phyloP scores from a whole-genome alignment of 2,888 invertebrate genomes.

The Cantharis nigra region DNA sequence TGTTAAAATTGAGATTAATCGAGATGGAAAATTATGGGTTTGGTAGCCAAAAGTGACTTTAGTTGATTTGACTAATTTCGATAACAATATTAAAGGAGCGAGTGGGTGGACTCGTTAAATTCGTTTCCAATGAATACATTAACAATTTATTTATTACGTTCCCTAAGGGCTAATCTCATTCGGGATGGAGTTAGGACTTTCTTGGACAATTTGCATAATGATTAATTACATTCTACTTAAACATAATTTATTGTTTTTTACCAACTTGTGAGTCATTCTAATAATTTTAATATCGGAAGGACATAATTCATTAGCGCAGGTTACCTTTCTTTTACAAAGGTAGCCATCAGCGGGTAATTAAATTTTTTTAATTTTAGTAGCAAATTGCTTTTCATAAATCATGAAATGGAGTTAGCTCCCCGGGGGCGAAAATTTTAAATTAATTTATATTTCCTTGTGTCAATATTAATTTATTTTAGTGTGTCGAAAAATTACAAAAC shows the following conservation, averaged over 20 bases:
- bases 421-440: neutral
- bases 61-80: neutral
- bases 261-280: neutral
- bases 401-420: neutral
- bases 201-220: slow-evolving; percentile 1
- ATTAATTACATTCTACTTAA: slow-evolving; percentile 2
- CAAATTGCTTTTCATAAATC: neutral
- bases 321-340: neutral
- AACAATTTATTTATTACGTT: neutral
- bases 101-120: neutral
- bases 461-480: neutral
- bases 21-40: neutral
- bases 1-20: neutral
- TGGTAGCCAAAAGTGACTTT: neutral
- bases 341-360: neutral
- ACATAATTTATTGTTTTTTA: slow-evolving; percentile 1
- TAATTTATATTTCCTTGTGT: neutral
- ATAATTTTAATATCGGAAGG: neutral
- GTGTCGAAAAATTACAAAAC: neutral
- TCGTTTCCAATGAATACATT: slow-evolving; percentile 1
- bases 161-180: neutral
- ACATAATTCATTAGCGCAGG: neutral
- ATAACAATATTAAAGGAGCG: neutral
- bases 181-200: neutral
- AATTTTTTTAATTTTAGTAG: neutral